Base-by-base conservation (phyloP, 2,113 vertebrate genomes). In the Rhizomys pruinosus region DNA sequence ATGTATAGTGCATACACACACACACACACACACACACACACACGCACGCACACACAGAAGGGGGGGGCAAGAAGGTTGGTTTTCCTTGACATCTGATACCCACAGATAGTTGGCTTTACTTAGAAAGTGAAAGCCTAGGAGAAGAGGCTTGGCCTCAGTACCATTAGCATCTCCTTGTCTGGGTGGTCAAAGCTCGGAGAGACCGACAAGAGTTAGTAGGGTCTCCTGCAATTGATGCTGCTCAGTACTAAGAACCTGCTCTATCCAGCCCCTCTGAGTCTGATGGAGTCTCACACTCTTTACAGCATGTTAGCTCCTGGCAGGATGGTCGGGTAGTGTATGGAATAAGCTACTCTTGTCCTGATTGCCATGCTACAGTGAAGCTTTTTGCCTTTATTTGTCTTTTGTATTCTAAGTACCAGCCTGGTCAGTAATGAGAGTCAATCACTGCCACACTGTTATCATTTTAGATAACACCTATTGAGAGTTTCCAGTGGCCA, bases 401-500 rank as follows among this genome's bases (percentile, higher is more conserved):
- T 66, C 34, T 57, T 71, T 73, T 71, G 11, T 69, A 25, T 90
- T 90, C 32, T 90, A 37, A n/a, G 12, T 78, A 17, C 37, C 12
- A 42, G 42, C 32, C 9, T 17, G 34, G 57, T 94, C 89, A 84
- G 47, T 76, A 81, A 52, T 76, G 82, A 39, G 15, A 74, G 42
- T 66, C 72, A 79, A 44, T 91, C 64, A 59, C 89, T 80, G 25
- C 80, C 69, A 89, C 74, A 55, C 90, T 80, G 80, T 89, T 11
- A 39, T 85, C 39, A 32, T 69, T 79, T 39, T 61, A 84, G 44
- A 47, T 86, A 64, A 80, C 5, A 52, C 68, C 89, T 85, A 77
- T 90, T 96, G 78, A 91, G 42, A 69, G 23, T 80, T 91, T 94
- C 47, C 15, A 61, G 2, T 93, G 47, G 3, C 20, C 11, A 81